Conservation (phyloP, 53 echinoderm and acorn worm genomes). For the Crossaster papposus region DNA sequence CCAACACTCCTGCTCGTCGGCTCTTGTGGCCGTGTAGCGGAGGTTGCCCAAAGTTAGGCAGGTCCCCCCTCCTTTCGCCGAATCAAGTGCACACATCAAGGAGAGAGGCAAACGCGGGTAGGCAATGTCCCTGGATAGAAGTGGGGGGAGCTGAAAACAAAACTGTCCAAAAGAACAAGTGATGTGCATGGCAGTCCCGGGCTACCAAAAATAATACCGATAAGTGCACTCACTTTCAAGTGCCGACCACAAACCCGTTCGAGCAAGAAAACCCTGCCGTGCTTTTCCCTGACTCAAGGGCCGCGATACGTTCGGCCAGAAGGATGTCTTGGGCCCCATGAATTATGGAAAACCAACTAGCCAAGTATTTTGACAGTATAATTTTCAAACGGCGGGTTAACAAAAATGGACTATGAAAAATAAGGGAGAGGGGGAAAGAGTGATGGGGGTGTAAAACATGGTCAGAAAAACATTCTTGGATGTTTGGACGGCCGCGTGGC, state of each 20-base stretch:
- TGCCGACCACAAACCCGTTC: slow-evolving; percentile 16
- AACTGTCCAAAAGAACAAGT: slow-evolving; percentile 55
- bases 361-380: slow-evolving; percentile 61
- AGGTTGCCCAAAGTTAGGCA: slow-evolving; percentile 49
- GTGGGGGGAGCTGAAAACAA: slow-evolving; percentile 14
- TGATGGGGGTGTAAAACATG: not conserved
- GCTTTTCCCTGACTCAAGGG: slow-evolving; percentile 13
- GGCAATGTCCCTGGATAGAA: not conserved
- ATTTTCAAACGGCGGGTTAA: slow-evolving; percentile 35
- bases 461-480: slow-evolving; percentile 18
- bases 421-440: not conserved
- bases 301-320: slow-evolving; percentile 9
- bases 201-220: slow-evolving; percentile 47
- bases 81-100: slow-evolving; percentile 55
- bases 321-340: slow-evolving; percentile 18
- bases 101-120: slow-evolving; percentile 21
- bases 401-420: not conserved
- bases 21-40: slow-evolving; percentile 17
- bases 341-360: slow-evolving; percentile 49
- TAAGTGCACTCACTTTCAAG: slow-evolving; percentile 61
- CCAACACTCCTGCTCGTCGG: slow-evolving; percentile 7
- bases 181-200: slow-evolving; percentile 27
- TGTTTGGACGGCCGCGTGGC: slow-evolving; percentile 40
- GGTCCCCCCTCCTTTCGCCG: slow-evolving; percentile 22
- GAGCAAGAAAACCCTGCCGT: slow-evolving; percentile 20